Percentiles rank a stretch among this genome's conserved stretches.
These are phyloP conservation scores for Drosophila borborema DNA, from an alignment of 2,888 invertebrate species.

Conservation along the genomic window DNA sequence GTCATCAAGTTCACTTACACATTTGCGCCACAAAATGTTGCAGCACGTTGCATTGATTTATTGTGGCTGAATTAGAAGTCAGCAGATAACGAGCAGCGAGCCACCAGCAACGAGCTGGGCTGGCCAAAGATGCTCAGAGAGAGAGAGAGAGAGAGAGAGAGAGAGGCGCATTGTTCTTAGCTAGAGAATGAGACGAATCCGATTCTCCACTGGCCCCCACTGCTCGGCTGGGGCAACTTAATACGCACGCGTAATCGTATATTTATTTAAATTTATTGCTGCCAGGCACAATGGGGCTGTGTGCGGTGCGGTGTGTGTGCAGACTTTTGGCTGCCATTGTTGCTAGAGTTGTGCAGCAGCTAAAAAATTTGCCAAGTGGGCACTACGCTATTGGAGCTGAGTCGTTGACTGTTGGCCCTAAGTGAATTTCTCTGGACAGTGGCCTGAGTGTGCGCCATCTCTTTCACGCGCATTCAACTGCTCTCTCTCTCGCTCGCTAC, in stretches of 20 bases:
- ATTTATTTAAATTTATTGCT: slow-evolving; percentile 82
- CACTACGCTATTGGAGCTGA: slow-evolving; percentile 13
- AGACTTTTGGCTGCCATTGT: slow-evolving; percentile 16
- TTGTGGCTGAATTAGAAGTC: slow-evolving; percentile 80
- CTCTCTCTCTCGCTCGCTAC: background rate
- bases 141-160: no score
- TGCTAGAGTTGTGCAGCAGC: slow-evolving; percentile 40
- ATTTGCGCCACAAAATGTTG: slow-evolving; percentile 79
- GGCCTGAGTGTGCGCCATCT: background rate
- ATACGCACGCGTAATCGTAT: slow-evolving; percentile 82
- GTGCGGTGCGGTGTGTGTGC: background rate
- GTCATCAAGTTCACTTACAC: slow-evolving; percentile 79
- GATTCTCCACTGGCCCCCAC: background rate
- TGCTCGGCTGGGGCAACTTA: slow-evolving; percentile 72
- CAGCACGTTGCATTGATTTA: slow-evolving; percentile 81
- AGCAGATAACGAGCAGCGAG: slow-evolving; percentile 70
- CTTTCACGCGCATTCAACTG: background rate
- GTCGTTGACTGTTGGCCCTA: slow-evolving; percentile 24
- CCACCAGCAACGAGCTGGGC: slow-evolving; percentile 14
- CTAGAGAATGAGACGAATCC: background rate
- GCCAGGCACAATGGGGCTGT: slow-evolving; percentile 34
- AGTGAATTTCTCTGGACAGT: slow-evolving; percentile 42
- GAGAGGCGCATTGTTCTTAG: slow-evolving; percentile 54
- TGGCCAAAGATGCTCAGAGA: slow-evolving; percentile 27
- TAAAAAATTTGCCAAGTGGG: slow-evolving; percentile 49